Conservation (phyloP, 37 sponge, comb jelly and placozoan species). For the Eunapius fragilis region DNA sequence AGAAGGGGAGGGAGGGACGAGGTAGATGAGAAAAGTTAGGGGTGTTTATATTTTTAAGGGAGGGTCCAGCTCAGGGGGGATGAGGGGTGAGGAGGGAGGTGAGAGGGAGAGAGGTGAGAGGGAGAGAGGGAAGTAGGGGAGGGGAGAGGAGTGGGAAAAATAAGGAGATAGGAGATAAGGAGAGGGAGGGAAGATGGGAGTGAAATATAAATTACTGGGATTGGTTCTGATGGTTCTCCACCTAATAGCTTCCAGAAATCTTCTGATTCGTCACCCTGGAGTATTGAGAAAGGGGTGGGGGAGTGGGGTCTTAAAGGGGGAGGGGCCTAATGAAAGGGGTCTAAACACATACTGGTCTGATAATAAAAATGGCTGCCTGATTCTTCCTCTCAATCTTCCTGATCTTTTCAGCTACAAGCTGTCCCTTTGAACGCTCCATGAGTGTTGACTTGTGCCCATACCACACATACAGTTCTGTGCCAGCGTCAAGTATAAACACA, state of each 20-base stretch:
- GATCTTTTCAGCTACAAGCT: slow-evolving; percentile 89
- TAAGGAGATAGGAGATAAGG: too few relatives aligned
- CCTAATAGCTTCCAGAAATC: slow-evolving; percentile 84
- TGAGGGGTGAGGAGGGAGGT: too few relatives aligned
- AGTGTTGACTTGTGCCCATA: slow-evolving; percentile 65
- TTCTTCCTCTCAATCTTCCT: slow-evolving; percentile 92
- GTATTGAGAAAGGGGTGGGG: too few relatives aligned
- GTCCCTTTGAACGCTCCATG: slow-evolving; percentile 63
- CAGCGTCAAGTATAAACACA: slow-evolving; percentile 86
- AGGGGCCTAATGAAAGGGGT: not conserved
- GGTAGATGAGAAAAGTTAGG: too few relatives aligned
- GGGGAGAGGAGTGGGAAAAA: too few relatives aligned
- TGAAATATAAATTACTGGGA: slow-evolving; percentile 20
- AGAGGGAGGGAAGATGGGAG: not conserved
- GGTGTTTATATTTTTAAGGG: too few relatives aligned
- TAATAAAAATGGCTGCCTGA: slow-evolving; percentile 31
- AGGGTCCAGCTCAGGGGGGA: too few relatives aligned
- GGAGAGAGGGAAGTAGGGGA: too few relatives aligned
- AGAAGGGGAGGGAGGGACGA: not conserved
- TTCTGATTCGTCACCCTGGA: slow-evolving; percentile 79
- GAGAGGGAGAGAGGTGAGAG: too few relatives aligned
- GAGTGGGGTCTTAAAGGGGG: too few relatives aligned
- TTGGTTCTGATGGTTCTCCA: slow-evolving; percentile 45
- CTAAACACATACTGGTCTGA: not conserved
- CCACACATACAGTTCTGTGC: slow-evolving; percentile 84